Conservation (phyloP, 2,888 invertebrate genomes). For the Resseliella maxima region DNA sequence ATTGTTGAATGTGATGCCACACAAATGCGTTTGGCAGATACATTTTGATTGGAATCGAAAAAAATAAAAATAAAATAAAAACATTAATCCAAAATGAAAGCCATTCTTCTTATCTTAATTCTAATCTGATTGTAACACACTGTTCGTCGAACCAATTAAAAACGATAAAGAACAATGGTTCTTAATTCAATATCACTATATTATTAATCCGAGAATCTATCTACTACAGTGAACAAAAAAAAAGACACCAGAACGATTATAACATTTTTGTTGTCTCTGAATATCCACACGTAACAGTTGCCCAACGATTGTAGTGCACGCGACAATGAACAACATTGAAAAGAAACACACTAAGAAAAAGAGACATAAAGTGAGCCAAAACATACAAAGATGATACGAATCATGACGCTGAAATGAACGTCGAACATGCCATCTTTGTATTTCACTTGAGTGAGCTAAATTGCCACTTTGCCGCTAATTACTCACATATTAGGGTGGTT, state of each 20-base stretch:
- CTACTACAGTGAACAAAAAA: background rate
- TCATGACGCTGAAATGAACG: slow-evolving; percentile 19
- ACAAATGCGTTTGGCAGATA: background rate
- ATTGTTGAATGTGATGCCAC: too few relatives aligned
- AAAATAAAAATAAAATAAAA: background rate
- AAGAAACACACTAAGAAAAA: background rate
- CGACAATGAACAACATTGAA: background rate
- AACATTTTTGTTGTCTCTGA: background rate
- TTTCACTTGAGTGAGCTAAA: slow-evolving; percentile 42
- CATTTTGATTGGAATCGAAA: background rate
- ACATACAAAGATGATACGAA: background rate
- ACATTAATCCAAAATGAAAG: background rate
- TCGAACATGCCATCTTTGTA: slow-evolving; percentile 15
- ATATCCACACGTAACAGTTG: background rate
- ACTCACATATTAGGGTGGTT: slow-evolving; percentile 3
- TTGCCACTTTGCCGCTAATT: slow-evolving; percentile 55
- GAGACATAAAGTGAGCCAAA: background rate
- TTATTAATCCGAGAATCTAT: slow-evolving; percentile 40
- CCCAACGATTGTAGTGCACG: slow-evolving; percentile 5
- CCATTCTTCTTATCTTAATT: background rate
- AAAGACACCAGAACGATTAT: background rate
- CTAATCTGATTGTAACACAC: background rate
- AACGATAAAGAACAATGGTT: background rate
- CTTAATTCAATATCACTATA: background rate
- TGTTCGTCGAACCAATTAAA: background rate